Percentiles rank a stretch among this genome's conserved stretches.
These are phyloP conservation scores for Protobothrops flavoviridis DNA, from an alignment of 2,113 vertebrate genomes.

Conservation along the genomic window DNA sequence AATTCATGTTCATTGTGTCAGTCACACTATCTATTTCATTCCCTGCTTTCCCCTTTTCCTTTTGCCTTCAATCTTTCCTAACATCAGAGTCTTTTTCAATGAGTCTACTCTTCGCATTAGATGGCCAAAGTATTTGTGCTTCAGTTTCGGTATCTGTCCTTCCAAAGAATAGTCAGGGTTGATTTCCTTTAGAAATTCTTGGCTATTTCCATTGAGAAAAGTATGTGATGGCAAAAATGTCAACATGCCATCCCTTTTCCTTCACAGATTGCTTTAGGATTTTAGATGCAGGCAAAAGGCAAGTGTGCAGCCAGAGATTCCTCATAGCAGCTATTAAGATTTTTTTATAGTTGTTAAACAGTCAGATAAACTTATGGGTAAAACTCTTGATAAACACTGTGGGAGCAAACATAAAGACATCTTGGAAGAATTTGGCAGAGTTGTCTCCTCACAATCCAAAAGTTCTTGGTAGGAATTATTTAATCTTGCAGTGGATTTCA, in stretches of 20 bases:
- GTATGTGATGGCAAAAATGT: background rate
- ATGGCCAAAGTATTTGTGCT: background rate
- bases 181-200: background rate
- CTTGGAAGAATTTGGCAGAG: background rate
- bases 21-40: background rate
- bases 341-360: background rate
- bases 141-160: background rate
- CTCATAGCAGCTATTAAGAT: background rate
- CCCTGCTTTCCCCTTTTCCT: background rate
- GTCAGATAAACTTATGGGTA: background rate
- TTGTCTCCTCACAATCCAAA: background rate
- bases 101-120: background rate
- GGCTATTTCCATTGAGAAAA: background rate
- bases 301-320: background rate
- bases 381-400: background rate
- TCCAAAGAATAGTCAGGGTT: background rate
- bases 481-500: background rate
- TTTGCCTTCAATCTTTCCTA: background rate
- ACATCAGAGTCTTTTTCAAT: background rate
- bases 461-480: background rate
- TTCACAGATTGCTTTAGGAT: background rate
- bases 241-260: background rate
- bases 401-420: background rate
- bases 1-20: background rate
- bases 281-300: background rate